Percentiles rank a stretch among this genome's conserved stretches.
phyloP scores from a whole-genome alignment of 2,888 invertebrate genomes.

The Cataglyphis cursor region DNA sequence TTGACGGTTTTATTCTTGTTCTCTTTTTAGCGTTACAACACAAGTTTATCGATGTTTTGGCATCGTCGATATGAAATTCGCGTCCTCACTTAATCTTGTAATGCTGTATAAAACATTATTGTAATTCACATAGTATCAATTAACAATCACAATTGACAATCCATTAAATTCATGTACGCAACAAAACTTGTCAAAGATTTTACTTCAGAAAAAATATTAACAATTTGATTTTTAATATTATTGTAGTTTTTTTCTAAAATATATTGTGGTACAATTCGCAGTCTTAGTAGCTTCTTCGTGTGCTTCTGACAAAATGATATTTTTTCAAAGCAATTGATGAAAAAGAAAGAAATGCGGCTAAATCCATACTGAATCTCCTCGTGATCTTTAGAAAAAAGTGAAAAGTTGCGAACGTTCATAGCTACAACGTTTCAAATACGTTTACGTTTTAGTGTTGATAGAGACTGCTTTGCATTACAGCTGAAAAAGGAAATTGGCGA shows the following conservation, averaged over 20 bases:
- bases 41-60: slow-evolving; percentile 50
- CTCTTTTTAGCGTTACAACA: slow-evolving; percentile 34
- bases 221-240: slow-evolving; percentile 17
- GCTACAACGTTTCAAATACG: slow-evolving; percentile 28
- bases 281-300: slow-evolving; percentile 35
- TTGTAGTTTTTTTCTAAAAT: not conserved
- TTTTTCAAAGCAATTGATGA: not conserved
- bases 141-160: slow-evolving; percentile 27
- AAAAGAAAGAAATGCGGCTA: slow-evolving; percentile 41
- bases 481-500: slow-evolving; percentile 65
- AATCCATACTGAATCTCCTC: slow-evolving; percentile 22
- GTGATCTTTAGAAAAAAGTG: slow-evolving; percentile 54
- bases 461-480: slow-evolving; percentile 43
- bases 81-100: slow-evolving; percentile 16
- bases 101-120: slow-evolving; percentile 18
- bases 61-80: slow-evolving; percentile 20
- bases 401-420: slow-evolving; percentile 16
- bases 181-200: slow-evolving; percentile 7
- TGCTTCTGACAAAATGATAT: slow-evolving; percentile 14
- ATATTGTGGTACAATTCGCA: slow-evolving; percentile 7
- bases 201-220: not conserved
- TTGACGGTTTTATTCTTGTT: slow-evolving; percentile 42
- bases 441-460: slow-evolving; percentile 32
- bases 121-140: slow-evolving; percentile 39
- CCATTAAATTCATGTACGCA: slow-evolving; percentile 6